phyloP scores from a whole-genome alignment of 2,888 invertebrate genomes.

The Daptonema setosum region DNA sequence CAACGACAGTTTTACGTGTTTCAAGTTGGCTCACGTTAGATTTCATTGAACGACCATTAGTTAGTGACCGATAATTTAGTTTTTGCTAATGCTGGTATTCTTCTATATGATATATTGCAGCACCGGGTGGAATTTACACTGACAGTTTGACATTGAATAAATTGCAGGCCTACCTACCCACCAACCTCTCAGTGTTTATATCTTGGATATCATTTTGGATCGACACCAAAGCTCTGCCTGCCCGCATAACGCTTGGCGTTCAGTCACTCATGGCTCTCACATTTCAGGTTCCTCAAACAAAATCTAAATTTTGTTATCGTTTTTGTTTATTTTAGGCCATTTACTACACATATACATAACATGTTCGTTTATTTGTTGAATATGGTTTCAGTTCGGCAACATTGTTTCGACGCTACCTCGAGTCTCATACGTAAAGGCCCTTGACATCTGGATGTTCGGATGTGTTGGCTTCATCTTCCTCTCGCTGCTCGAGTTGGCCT shows the following conservation, averaged over 20 bases:
- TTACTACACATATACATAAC: too few relatives aligned
- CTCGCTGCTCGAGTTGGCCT: slow-evolving; percentile 19
- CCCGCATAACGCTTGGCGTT: slow-evolving; percentile 24
- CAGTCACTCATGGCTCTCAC: slow-evolving; percentile 21
- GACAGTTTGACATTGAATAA: too few relatives aligned
- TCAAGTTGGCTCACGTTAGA: slow-evolving; percentile 15
- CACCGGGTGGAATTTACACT: too few relatives aligned
- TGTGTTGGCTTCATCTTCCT: slow-evolving; percentile 26
- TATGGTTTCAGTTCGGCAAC: slow-evolving; percentile 23
- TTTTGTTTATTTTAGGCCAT: too few relatives aligned
- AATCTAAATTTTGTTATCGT: too few relatives aligned
- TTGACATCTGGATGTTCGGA: slow-evolving; percentile 27
- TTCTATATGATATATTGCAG: too few relatives aligned
- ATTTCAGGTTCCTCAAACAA: too few relatives aligned
- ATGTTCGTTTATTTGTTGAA: too few relatives aligned
- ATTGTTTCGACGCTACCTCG: slow-evolving; percentile 25
- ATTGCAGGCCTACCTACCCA: slow-evolving; percentile 27
- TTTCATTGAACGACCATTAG: too few relatives aligned
- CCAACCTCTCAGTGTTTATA: slow-evolving; percentile 25
- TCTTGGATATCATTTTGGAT: slow-evolving; percentile 28
- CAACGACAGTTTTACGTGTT: slow-evolving; percentile 19
- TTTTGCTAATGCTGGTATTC: too few relatives aligned
- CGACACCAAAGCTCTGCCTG: slow-evolving; percentile 25
- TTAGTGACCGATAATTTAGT: too few relatives aligned
- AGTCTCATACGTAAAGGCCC: slow-evolving; percentile 23